A percentile compares a stretch with the other conserved stretches of the same genome.
These are phyloP conservation scores for Rattus rattus DNA, from an alignment of 2,113 vertebrate species.

Conservation along the genomic window DNA sequence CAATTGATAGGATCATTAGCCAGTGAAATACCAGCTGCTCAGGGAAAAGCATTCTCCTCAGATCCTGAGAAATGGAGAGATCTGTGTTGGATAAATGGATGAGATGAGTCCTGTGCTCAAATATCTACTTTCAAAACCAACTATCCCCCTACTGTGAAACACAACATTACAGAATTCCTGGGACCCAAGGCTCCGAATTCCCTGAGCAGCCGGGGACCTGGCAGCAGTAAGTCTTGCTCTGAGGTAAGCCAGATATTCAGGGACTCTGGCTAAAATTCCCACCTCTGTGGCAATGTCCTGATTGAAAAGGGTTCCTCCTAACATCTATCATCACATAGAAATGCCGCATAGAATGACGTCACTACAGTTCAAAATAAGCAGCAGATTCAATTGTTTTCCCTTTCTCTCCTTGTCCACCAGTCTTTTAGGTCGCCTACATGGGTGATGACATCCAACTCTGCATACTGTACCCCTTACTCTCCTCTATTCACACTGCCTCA, in stretches of 20 bases:
- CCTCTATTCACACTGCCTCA: conserved; percentile 66
- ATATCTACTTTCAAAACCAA: not conserved
- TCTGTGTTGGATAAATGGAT: not conserved
- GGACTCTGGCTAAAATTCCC: not conserved
- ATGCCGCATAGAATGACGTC: not conserved
- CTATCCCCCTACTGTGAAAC: not conserved
- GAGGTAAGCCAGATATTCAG: not conserved
- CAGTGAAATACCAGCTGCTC: not conserved
- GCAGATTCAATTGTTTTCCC: conserved; percentile 7
- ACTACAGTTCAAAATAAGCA: not conserved
- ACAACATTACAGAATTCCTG: not conserved
- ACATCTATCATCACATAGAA: not conserved
- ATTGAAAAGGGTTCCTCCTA: conserved; percentile 18
- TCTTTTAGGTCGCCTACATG: conserved; percentile 27
- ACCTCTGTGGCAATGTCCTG: not conserved
- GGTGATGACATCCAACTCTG: conserved; percentile 51
- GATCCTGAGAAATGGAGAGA: not conserved
- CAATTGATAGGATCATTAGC: not conserved
- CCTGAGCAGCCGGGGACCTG: not conserved
- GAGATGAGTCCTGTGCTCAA: not conserved
- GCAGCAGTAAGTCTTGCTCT: not conserved
- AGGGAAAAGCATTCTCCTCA: not conserved
- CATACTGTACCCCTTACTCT: conserved; percentile 64
- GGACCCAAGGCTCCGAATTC: conserved; percentile 26
- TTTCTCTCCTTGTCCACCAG: not conserved